Evolutionary conservation across 2,797 vertebrate species (phyloP).

Genomic region (Argentina silus): DNA sequence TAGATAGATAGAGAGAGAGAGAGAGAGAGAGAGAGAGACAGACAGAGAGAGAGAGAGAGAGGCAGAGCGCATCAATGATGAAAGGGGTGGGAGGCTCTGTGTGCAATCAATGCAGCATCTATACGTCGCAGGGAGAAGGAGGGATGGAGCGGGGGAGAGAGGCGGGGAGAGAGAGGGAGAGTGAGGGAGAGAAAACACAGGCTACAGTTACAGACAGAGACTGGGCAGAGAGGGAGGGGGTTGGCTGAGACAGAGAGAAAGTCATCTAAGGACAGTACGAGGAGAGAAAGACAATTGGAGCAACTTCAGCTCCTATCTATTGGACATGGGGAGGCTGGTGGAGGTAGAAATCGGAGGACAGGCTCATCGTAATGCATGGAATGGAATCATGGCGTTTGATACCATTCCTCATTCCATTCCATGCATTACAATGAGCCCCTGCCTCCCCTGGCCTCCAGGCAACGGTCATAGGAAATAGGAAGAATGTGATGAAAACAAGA

Average conservation of each 20-base stretch:
- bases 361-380: no score
- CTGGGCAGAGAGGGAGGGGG: constrained; percentile 65
- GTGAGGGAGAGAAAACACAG: constrained; percentile 70
- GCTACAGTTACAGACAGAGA: constrained; percentile 82
- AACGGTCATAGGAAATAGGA: background rate
- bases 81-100: constrained; percentile 76
- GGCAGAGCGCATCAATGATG: constrained; percentile 73
- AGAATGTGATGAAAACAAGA: background rate
- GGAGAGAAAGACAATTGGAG: constrained; percentile 77
- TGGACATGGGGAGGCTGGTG: no score
- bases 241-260: constrained; percentile 73
- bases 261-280: constrained; percentile 81
- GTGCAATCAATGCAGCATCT: constrained; percentile 84
- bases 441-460: background rate
- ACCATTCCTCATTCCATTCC: no score
- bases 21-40: constrained; percentile 26
- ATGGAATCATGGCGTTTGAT: no score
- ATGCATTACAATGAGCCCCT: background rate
- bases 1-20: constrained; percentile 38
- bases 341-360: no score
- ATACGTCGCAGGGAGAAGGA: constrained; percentile 82
- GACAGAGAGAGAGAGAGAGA: constrained; percentile 16
- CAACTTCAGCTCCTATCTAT: constrained; percentile 68
- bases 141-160: constrained; percentile 40
- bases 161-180: constrained; percentile 13